These are phyloP conservation scores for Pteria penguin DNA, from an alignment of 2,888 invertebrate species.

Conservation along the genomic window DNA sequence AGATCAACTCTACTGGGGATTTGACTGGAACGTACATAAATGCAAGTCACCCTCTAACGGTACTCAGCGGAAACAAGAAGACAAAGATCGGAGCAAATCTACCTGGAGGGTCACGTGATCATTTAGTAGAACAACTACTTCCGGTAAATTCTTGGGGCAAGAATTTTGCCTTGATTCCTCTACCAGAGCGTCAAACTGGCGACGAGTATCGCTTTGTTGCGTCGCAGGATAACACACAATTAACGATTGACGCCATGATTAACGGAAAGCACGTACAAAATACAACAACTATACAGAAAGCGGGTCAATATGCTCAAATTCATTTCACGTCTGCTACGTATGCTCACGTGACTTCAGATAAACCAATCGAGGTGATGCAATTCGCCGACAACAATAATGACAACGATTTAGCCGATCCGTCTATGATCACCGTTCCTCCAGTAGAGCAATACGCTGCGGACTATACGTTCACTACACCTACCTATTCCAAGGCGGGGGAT, in stretches of 20 bases:
- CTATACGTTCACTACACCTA: conserved; percentile 61
- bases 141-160: conserved; percentile 69
- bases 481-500: conserved; percentile 43
- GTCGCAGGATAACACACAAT: conserved; percentile 44
- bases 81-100: neutral
- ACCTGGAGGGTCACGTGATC: conserved; percentile 43
- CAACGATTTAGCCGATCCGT: conserved; percentile 57
- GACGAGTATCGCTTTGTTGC: conserved; percentile 62
- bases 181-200: conserved; percentile 59
- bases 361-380: conserved; percentile 56
- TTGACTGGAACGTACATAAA: neutral
- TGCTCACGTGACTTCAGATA: conserved; percentile 41
- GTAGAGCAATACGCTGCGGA: no score
- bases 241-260: conserved; percentile 1
- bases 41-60: neutral
- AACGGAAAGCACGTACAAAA: neutral
- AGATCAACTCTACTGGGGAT: conserved; percentile 31
- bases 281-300: neutral
- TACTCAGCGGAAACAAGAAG: conserved; percentile 12
- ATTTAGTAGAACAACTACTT: conserved; percentile 65
- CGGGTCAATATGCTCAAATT: conserved; percentile 28
- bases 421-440: conserved; percentile 62
- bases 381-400: conserved; percentile 53
- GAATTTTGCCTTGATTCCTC: conserved; percentile 61
- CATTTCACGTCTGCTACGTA: conserved; percentile 35